Evolutionary conservation across 2,113 vertebrate species (phyloP), one percentile per base, ranked within the genome.

Genomic region (Cervus canadensis): DNA sequence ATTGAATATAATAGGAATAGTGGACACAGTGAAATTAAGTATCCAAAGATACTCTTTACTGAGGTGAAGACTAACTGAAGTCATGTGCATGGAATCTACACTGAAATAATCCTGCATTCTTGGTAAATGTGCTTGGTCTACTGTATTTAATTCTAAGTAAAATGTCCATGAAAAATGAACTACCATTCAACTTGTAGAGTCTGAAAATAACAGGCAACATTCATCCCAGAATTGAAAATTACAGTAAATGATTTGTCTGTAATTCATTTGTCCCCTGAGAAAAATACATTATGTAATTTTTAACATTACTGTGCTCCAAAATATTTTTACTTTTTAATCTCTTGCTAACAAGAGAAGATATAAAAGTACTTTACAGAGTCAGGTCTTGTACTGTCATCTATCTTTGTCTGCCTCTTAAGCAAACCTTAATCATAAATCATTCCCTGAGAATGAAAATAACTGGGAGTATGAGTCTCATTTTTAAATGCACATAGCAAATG

Each of bases 361-460:
- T 25, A 74, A 67, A 93, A 81, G 87, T 33, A 92, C 87, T 60
- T 59, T 94, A 43, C 2, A 90, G 30, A 50, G 85, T 93, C 91
- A 9, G 26, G 11, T 33, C 0, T 3, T 74, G 30, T 43, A 33
- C 26, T 28, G 40, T 84, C 67, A 84, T 67, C 71, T 2, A 2
- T 59, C 26, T 43, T 88, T 83, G 74, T 82, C 64, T 89, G 9
- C 56, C 81, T 94, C 40, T 86, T 60, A 64, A 92, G 19, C 12
- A 91, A 67, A 59, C 9, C 48, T 91, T 81, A 89, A 64, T 25
- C 59, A 95, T 64, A 96, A 96, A 96, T 89, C 7, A 96, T 26
- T 48, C 84, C 21, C 11, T 67, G 45, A 91, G 50, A 50, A 30
- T 93, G 5, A 96, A 15, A 0, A 0, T n/a, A 64, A 50, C 79